Base-by-base conservation (phyloP, 2,113 vertebrate species). In the Acrocephalus arundinaceus region DNA sequence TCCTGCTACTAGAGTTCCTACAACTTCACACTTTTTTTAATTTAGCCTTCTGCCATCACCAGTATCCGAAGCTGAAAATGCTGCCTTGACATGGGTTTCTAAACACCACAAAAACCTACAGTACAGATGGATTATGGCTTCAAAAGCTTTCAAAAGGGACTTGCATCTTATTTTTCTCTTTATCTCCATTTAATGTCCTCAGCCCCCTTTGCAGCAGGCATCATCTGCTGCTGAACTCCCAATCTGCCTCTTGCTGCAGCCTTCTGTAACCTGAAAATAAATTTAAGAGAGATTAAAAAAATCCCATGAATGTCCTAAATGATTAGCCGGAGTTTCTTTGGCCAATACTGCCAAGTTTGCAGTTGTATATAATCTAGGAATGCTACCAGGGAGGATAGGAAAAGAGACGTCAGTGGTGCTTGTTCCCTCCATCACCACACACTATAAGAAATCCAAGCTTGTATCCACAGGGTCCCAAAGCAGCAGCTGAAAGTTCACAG, bases 91-190 rank as follows among this genome's bases (percentile, higher is more conserved):
- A 33, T 14, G 11, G 25, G 28, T 57, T 91, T 86, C 48, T 84
- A 52, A 86, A 86, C 16, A 80, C 30, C 55, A 59, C 24, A 55
- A 75, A 71, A 78, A 37, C 28, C 87, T 87, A 67, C 10, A 27
- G 54, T 8, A 67, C 22, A 85, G 46, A 83, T 8, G 20, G 66
- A 78, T 89, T 89, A 93, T 15, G 16, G 65, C 45, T 92, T 95
- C 85, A 92, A 89, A 93, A 86, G 48, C 61, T 92, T 90, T 87
- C 45, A 61, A 81, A 75, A 46, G 8, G 21, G 39, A 72, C 52
- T 57, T 86, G 33, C 14, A 80, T 39, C 30, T 87, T 85, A 76
- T 87, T 96, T 89, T 89, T 35, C 59, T 71, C 45, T 90, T 96
- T 80, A 86, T 90, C 33, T 15, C 23, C 22, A 33, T 68, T 91